Percentiles rank a stretch among this genome's conserved stretches.
phyloP scores from a whole-genome alignment of 1,140 invertebrate genomes.

The Drosophila aff. region DNA sequence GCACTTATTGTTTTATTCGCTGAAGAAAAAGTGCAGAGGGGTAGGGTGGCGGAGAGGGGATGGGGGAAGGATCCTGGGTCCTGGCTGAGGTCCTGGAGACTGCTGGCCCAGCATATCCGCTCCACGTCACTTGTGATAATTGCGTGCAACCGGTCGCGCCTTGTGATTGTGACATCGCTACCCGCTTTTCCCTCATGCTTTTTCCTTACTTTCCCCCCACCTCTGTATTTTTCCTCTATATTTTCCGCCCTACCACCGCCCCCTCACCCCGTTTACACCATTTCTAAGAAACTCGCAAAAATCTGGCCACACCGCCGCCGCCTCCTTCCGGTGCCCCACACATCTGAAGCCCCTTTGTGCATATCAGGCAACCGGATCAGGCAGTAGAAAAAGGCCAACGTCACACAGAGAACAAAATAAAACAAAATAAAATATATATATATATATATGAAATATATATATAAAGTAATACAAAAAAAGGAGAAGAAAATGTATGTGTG shows the following conservation, averaged over 20 bases:
- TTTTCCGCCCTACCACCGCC: neutral
- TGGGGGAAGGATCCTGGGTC: neutral
- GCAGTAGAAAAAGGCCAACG: conserved; percentile 44
- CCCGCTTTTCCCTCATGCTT: neutral
- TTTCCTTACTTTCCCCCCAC: neutral
- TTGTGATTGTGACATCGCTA: conserved; percentile 58
- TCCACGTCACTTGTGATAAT: conserved; percentile 83
- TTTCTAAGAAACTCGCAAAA: conserved; percentile 70
- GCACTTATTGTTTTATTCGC: conserved; percentile 82
- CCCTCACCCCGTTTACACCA: neutral
- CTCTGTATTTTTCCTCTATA: neutral
- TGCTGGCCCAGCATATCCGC: conserved; percentile 75
- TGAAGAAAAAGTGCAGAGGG: conserved; percentile 21
- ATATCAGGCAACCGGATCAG: conserved; percentile 79
- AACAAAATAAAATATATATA: neutral
- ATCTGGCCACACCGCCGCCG: conserved; percentile 61
- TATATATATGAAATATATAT: neutral
- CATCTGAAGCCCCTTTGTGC: conserved; percentile 76
- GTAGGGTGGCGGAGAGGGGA: neutral
- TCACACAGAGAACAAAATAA: conserved; percentile 64
- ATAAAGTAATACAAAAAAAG: neutral
- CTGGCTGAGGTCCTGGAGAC: conserved; percentile 22
- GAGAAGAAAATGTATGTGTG: conserved; percentile 6
- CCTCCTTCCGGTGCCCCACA: conserved; percentile 24
- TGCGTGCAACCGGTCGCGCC: conserved; percentile 75